phyloP scores from a whole-genome alignment of 2,888 invertebrate species.

The Andrena praecox region DNA sequence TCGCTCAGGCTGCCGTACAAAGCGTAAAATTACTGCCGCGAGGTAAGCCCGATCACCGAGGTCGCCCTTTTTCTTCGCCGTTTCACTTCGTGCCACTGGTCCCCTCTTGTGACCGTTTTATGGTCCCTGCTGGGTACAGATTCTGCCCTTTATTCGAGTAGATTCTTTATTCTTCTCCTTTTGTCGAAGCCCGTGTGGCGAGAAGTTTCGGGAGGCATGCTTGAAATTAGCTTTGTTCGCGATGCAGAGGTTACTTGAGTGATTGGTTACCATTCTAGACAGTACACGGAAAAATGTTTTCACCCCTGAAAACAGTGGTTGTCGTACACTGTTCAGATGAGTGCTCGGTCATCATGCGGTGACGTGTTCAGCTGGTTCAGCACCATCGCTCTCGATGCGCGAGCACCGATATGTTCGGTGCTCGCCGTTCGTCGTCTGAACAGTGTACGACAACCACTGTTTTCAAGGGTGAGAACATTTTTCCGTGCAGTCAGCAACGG shows the following conservation, averaged over 20 bases:
- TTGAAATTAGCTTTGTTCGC: background rate
- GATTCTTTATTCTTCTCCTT: background rate
- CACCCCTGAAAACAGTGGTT: too few relatives aligned
- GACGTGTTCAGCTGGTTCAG: too few relatives aligned
- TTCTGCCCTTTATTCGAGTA: background rate
- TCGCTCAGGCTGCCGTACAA: conserved; percentile 36
- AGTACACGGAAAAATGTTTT: too few relatives aligned
- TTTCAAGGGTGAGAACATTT: too few relatives aligned
- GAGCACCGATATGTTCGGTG: too few relatives aligned
- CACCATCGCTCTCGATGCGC: too few relatives aligned
- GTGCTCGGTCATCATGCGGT: too few relatives aligned
- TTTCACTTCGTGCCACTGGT: conserved; percentile 8
- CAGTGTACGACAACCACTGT: too few relatives aligned
- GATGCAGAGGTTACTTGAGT: background rate
- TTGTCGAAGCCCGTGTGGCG: background rate
- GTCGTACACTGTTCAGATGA: too few relatives aligned
- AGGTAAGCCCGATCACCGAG: conserved; percentile 23
- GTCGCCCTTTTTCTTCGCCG: conserved; percentile 11
- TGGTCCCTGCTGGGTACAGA: background rate
- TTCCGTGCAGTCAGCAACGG: too few relatives aligned
- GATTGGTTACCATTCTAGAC: background rate
- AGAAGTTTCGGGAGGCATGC: background rate
- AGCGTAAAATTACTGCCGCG: conserved; percentile 46
- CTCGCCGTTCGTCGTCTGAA: too few relatives aligned
- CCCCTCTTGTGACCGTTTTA: conserved; percentile 31